Evolutionary conservation across 2,797 vertebrate genomes (phyloP), one percentile per base, ranked within the genome.

Genomic region (Pygocentrus nattereri): DNA sequence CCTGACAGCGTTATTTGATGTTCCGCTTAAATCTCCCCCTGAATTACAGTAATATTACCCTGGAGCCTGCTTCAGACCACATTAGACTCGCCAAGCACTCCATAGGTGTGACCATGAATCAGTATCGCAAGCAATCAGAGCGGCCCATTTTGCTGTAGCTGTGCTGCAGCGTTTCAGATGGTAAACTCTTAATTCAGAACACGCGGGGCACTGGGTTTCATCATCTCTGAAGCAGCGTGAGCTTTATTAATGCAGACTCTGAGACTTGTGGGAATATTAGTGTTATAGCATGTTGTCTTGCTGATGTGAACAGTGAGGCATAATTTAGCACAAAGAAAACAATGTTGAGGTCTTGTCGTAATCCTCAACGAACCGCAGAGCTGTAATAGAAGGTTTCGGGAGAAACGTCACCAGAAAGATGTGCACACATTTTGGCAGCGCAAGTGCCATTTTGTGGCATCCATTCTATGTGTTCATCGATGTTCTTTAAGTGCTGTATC

Each of bases 1-100:
- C 70, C 25, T 59, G 62, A 69, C 58, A 67, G 73, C 4, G 16
- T 27, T 81, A 61, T 78, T 79, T 80, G 73, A 78, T 82, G 77
- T 62, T 80, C 47, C 71, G 21, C 70, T 78, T 61, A 74, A 82
- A 27, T 75, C 70, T 71, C 50, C 44, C 47, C 47, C 11, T 23
- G 38, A 85, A 78, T 84, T 50, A 52, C 67, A 71, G 73, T 34
- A 56, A 65, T 25, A 69, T 82, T 44, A 54, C 38, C 1, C 49
- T 69, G 62, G 62, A 80, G 49, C 69, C 11, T 31, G 54, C 23
- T 76, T 72, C 34, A 54, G 49, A 78, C 47, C 30, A 50, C 69
- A n/a, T 58, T 27, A 52, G 65, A 18, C 68, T 76, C 49, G 59
- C 18, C 67, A 82, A 74, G 56, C 61, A 16, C 49, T 44, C 64